Percentiles rank a stretch among this genome's conserved stretches.
Evolutionary conservation across 2,113 vertebrate species (phyloP).

Genomic region (Dicerorhinus sumatrensis): DNA sequence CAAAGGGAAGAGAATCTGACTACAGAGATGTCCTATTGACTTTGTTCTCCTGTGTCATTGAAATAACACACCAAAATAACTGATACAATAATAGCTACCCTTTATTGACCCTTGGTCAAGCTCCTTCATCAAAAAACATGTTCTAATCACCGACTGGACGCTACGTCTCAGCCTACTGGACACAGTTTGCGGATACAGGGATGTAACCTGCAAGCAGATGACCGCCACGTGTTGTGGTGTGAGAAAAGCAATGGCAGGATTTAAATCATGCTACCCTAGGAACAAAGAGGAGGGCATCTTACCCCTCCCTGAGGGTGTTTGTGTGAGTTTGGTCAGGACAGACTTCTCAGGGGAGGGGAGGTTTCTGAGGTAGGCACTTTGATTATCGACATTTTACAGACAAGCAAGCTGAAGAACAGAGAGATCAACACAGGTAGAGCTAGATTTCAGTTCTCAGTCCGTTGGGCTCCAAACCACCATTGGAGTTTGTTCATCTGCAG

Average conservation of each 20-base stretch:
- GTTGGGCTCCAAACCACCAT: neutral
- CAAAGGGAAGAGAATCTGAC: neutral
- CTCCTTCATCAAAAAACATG: neutral
- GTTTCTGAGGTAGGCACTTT: no score
- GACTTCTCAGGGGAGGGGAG: neutral
- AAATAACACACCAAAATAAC: neutral
- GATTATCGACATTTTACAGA: neutral
- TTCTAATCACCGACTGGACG: neutral
- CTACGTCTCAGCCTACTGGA: neutral
- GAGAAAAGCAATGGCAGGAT: neutral
- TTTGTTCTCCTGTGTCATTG: neutral
- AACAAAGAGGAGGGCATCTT: neutral
- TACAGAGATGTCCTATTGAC: neutral
- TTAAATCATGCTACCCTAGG: neutral
- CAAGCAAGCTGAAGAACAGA: neutral
- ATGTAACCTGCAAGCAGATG: neutral
- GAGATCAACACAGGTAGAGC: neutral
- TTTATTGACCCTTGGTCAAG: neutral
- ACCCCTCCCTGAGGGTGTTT: neutral
- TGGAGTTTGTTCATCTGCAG: neutral
- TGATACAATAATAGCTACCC: neutral
- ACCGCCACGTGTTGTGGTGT: neutral
- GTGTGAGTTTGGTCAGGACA: neutral
- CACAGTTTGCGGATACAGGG: neutral
- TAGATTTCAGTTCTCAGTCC: neutral